Conservation (phyloP, 2,888 invertebrate genomes). For the Pollenia labialis region DNA sequence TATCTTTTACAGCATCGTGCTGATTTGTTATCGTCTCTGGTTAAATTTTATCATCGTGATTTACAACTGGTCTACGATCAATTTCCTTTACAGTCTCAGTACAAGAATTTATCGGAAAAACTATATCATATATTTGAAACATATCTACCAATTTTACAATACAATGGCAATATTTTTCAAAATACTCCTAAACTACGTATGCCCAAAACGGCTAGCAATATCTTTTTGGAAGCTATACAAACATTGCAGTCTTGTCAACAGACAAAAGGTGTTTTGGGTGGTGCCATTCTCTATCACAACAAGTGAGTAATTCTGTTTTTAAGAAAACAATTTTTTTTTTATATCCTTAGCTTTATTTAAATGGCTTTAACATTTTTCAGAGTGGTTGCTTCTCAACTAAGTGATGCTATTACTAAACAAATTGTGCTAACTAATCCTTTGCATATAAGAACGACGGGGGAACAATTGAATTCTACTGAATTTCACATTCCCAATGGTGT, state of each 20-base stretch:
- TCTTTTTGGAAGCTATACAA: conserved; percentile 94
- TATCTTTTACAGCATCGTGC: conserved; percentile 92
- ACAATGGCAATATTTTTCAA: conserved; percentile 93
- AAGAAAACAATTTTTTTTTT: background rate
- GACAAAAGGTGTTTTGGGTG: conserved; percentile 91
- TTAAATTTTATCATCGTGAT: conserved; percentile 94
- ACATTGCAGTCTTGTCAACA: conserved; percentile 93
- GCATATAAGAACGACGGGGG: conserved; percentile 92
- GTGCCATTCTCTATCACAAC: conserved; percentile 94
- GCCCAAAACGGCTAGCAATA: conserved; percentile 94
- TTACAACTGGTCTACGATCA: conserved; percentile 88
- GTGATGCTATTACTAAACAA: conserved; percentile 90
- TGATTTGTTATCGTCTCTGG: conserved; percentile 89
- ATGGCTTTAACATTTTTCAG: conserved; percentile 84
- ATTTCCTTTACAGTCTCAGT: conserved; percentile 83
- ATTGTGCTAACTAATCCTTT: conserved; percentile 93
- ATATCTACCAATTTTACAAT: conserved; percentile 93
- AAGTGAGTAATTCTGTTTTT: conserved; percentile 86
- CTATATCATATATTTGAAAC: conserved; percentile 94
- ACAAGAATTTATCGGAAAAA: conserved; percentile 88
- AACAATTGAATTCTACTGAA: conserved; percentile 86
- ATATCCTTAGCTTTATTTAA: background rate
- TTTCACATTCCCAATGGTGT: conserved; percentile 92
- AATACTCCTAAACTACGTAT: conserved; percentile 91
- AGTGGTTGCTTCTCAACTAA: conserved; percentile 92